A percentile compares a stretch with the other conserved stretches of the same genome.
These are phyloP conservation scores for Euglossa dilemma DNA, from an alignment of 1,140 invertebrate species.

Conservation along the genomic window DNA sequence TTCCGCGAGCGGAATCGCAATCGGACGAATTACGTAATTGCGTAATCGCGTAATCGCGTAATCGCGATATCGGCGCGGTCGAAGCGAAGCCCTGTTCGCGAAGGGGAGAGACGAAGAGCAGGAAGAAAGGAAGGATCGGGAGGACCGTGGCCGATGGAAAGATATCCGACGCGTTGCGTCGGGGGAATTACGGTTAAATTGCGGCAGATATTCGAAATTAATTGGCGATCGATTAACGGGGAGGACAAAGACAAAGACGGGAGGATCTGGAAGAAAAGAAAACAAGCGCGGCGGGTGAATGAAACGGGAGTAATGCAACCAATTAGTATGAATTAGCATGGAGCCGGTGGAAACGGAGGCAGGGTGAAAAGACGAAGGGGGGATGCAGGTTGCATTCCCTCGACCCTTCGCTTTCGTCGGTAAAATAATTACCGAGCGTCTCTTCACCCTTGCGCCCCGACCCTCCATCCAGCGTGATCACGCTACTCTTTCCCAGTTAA, in stretches of 20 bases:
- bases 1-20: neutral
- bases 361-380: neutral
- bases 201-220: neutral
- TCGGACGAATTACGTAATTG: neutral
- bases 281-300: conserved; percentile 36
- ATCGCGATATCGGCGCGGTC: neutral
- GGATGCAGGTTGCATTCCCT: conserved; percentile 24
- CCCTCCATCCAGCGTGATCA: neutral
- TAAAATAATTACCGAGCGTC: conserved; percentile 52
- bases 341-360: neutral
- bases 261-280: neutral
- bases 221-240: neutral
- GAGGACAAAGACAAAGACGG: neutral
- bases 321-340: conserved; percentile 70
- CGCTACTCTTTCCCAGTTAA: conserved; percentile 40
- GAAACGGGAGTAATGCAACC: conserved; percentile 63
- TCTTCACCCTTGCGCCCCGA: conserved; percentile 1
- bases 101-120: no score
- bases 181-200: neutral
- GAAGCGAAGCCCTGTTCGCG: no score
- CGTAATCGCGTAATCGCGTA: neutral
- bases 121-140: neutral
- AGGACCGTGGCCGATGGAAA: neutral
- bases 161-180: neutral
- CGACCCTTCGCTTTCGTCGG: conserved; percentile 20